phyloP scores from a whole-genome alignment of 2,797 vertebrate species.

The Alcedo quadribrachys region DNA sequence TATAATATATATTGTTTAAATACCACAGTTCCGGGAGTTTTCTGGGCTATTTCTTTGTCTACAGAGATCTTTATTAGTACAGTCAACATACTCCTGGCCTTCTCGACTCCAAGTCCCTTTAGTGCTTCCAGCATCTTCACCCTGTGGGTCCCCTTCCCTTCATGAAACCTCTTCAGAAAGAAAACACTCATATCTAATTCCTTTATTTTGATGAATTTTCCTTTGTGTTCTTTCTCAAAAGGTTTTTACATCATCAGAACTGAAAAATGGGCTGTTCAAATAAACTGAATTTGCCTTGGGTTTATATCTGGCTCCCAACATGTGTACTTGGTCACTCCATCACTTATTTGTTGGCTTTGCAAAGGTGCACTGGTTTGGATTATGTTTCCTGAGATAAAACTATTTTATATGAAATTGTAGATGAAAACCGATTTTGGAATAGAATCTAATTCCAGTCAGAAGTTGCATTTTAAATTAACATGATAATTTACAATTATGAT shows the following conservation, averaged over 20 bases:
- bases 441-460: not conserved
- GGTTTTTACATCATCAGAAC: not conserved
- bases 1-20: not conserved
- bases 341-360: not conserved
- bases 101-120: not conserved
- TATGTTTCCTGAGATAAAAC: not conserved
- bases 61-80: not conserved
- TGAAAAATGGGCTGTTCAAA: not conserved
- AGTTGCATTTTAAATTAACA: not conserved
- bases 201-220: not conserved
- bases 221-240: not conserved
- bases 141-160: not conserved
- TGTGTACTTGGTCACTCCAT: not conserved
- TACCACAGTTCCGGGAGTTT: not conserved
- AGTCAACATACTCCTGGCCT: not conserved
- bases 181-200: not conserved
- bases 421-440: not conserved
- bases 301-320: fast-evolving
- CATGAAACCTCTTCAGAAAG: not conserved
- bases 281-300: not conserved
- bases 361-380: not conserved
- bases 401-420: not conserved
- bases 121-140: not conserved
- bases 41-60: not conserved
- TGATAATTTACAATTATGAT: not conserved